Conservation (phyloP, 2,797 vertebrate species). For the Hephaestus fuliginosus region DNA sequence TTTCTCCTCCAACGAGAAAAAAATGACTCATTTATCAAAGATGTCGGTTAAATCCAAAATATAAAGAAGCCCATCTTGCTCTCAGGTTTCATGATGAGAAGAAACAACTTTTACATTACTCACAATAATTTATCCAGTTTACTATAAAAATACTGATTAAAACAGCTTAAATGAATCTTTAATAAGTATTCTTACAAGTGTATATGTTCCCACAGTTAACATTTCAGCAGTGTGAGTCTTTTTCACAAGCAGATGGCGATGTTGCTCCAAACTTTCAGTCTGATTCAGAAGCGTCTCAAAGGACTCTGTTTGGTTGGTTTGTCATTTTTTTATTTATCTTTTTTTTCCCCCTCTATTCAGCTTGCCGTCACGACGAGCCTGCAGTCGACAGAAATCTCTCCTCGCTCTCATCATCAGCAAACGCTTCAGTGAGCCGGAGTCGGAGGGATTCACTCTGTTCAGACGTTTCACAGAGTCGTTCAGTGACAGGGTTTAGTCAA, state of each 20-base stretch:
- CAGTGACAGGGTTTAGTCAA: slow-evolving; percentile 4
- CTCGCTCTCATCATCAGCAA: slow-evolving; percentile 28
- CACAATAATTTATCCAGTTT: too few relatives aligned
- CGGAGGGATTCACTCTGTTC: slow-evolving; percentile 17
- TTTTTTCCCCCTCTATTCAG: not conserved
- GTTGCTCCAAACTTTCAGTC: slow-evolving; percentile 50
- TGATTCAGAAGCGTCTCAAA: slow-evolving; percentile 32
- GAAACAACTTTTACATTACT: too few relatives aligned
- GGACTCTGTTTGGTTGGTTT: slow-evolving; percentile 22
- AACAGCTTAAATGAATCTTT: too few relatives aligned
- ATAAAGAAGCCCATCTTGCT: too few relatives aligned
- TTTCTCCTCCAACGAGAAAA: too few relatives aligned
- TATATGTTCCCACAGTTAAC: too few relatives aligned
- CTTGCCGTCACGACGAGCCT: slow-evolving; percentile 43
- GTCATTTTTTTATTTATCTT: not conserved
- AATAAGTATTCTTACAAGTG: too few relatives aligned
- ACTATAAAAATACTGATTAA: too few relatives aligned
- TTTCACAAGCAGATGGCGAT: slow-evolving; percentile 74
- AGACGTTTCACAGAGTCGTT: slow-evolving; percentile 14
- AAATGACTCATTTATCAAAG: too few relatives aligned
- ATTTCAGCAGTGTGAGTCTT: too few relatives aligned
- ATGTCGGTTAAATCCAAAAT: too few relatives aligned
- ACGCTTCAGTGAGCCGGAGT: slow-evolving; percentile 32
- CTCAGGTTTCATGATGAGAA: too few relatives aligned
- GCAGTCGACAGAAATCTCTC: slow-evolving; percentile 41